phyloP scores from a whole-genome alignment of 53 echinoderm and acorn worm genomes.

The Luidia sarsii region DNA sequence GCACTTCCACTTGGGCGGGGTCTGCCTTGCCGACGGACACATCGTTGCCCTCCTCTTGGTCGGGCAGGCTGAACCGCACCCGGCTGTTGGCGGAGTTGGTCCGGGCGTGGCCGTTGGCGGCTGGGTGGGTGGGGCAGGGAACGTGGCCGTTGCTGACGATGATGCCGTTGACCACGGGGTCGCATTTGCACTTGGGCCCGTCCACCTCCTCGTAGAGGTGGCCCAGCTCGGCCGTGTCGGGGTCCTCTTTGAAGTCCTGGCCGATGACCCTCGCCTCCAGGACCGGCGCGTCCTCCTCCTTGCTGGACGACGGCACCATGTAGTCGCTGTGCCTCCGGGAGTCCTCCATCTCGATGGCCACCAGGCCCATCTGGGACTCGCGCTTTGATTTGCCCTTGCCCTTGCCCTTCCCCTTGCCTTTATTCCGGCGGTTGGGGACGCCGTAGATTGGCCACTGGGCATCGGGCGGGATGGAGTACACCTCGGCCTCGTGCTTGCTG shows the following conservation, averaged over 20 bases:
- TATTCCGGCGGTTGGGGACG: neutral
- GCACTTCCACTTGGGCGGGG: neutral
- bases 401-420: slow-evolving; percentile 30
- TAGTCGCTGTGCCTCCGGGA: slow-evolving; percentile 25
- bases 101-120: neutral
- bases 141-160: slow-evolving; percentile 4
- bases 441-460: slow-evolving; percentile 23
- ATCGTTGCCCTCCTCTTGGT: neutral
- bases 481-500: slow-evolving; percentile 1
- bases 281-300: slow-evolving; percentile 1
- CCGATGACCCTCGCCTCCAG: slow-evolving; percentile 19
- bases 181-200: slow-evolving; percentile 28
- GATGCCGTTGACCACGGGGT: slow-evolving; percentile 33
- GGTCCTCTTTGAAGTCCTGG: neutral
- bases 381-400: slow-evolving; percentile 29
- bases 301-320: slow-evolving; percentile 30
- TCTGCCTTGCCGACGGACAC: slow-evolving; percentile 3
- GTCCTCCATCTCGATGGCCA: slow-evolving; percentile 20
- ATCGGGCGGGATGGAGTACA: slow-evolving; percentile 36
- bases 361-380: slow-evolving; percentile 12
- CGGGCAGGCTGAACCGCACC: slow-evolving; percentile 27
- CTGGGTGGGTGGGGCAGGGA: neutral
- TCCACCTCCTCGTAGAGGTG: slow-evolving; percentile 42
- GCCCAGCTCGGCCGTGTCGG: neutral
- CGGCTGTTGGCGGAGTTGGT: neutral